Evolutionary conservation across 2,797 vertebrate species (phyloP), one percentile per base, ranked within the genome.

Genomic region (Malacoraja senta): DNA sequence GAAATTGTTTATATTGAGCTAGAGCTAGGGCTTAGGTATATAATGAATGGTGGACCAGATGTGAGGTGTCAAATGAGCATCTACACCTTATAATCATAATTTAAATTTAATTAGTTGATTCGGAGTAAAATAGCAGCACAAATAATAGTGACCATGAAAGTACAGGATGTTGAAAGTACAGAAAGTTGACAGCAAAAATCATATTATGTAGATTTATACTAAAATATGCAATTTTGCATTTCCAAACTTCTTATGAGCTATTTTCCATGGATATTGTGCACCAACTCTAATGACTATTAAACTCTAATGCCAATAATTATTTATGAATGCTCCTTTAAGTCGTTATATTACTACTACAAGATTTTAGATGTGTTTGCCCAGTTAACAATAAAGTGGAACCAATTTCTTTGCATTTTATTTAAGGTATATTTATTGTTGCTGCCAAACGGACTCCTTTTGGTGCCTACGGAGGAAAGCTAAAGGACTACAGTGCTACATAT

Each of bases 381-480:
- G 84, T 68, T 2, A 15, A n/a, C 68, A 88, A 19, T 68, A 88
- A 88, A 68, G 8, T 61, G 29, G 19, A 79, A 32, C 91, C 72
- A 38, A 21, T 93, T 44, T 12, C 74, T 94, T 78, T 93, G 74
- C 93, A 44, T 94, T 94, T 94, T 38, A 0, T 74, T 0, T 84
- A 93, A 99, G 99, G 98, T 95, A 97, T 99, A 38, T 99, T 99
- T 95, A 95, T 99, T 0, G 98, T 99, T 0, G 97, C 98, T 68
- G 99, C 98, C n/a, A 99, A 99, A 95, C 96, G 98, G 83, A 99
- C 98, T 0, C 98, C 98, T 0, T 99, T 99, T 0, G 99, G 99
- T 19, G 95, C 98, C 0, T 99, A 97, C 0, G 99, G 99, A 0
- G 98, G 99, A 0, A 94, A 97, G 61, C 96, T 99, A 94, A 99